Evolutionary conservation across 2,888 invertebrate species (phyloP), one percentile per base, ranked within the genome.

Genomic region (Leptarthrus brevirostris): DNA sequence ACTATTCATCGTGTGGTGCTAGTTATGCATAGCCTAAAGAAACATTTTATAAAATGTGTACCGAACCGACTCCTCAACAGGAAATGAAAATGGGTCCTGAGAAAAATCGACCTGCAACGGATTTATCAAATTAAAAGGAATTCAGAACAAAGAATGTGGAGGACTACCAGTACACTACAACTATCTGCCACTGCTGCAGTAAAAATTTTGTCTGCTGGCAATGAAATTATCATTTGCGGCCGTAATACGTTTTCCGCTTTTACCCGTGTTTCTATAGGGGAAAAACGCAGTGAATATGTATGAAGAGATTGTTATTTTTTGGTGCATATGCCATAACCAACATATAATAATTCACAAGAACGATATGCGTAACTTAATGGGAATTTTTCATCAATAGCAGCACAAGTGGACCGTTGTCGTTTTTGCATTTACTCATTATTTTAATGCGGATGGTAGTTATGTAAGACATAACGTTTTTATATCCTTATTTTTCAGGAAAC

Each of bases 71-170:
- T 66, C 66, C 24, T 26, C 47, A 18, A 2, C 66, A 47, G 66
- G 49, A 66, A 22, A 49, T 49, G 47, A 47, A 47, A 66, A 66
- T n/a, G n/a, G 8, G 30, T 36, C 40, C 61, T 40, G 5, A 22
- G 40, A 40, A 66, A 64, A 66, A 66, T 66, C 49, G 24, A 47
- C 24, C 71, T 56, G 71, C 71, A 54, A 36, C 54, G 71, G 71
- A 71, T 71, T 53, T 71, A 71, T 71, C 71, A 71, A 71, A 71
- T 71, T 71, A 71, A 71, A 71, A 71, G 52, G 54, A 20, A 54
- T 20, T 18, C 54, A 36, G 24, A 54, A 71, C 54, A 71, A 71
- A 71, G 53, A 40, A 30, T 30, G 8, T 8, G 4, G 40, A 49
- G 3, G 8, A 20, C 24, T n/a, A n/a, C n/a, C n/a, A n/a, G n/a